Percentiles rank a stretch among this genome's conserved stretches.
These are phyloP conservation scores for Diploptera punctata DNA, from an alignment of 2,888 invertebrate genomes.

Conservation along the genomic window DNA sequence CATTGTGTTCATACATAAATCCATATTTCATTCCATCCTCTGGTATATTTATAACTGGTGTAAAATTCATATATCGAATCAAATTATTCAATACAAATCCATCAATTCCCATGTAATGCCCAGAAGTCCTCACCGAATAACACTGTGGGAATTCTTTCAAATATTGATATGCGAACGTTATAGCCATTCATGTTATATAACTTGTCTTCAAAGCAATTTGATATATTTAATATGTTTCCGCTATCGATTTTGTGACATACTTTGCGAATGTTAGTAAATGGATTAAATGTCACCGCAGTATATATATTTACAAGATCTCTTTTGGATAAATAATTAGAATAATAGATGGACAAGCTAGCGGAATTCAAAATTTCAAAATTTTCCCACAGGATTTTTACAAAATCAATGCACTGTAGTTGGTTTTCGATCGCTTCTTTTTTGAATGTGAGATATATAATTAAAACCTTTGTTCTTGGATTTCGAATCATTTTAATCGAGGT, in stretches of 20 bases:
- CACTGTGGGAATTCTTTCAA: slow-evolving; percentile 50
- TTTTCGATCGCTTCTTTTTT: not conserved
- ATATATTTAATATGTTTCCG: not conserved
- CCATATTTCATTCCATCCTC: slow-evolving; percentile 46
- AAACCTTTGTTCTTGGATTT: not conserved
- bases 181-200: slow-evolving; percentile 50
- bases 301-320: not conserved
- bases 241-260: not conserved
- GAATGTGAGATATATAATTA: not conserved
- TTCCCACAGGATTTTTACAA: not conserved
- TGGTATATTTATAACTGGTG: slow-evolving; percentile 22
- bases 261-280: not conserved
- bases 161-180: slow-evolving; percentile 52
- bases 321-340: not conserved
- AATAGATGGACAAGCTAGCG: not conserved
- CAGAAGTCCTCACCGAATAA: slow-evolving; percentile 8
- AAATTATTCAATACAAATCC: slow-evolving; percentile 34
- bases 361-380: slow-evolving; percentile 3
- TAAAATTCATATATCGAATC: slow-evolving; percentile 43
- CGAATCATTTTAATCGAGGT: not conserved
- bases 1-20: slow-evolving; percentile 49
- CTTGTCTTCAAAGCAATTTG: not conserved
- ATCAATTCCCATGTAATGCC: slow-evolving; percentile 35
- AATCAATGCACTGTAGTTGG: not conserved
- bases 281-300: not conserved